A percentile compares a stretch with the other conserved stretches of the same genome.
Conservation (phyloP, 2,888 invertebrate genomes). For the Plebejus anna region DNA sequence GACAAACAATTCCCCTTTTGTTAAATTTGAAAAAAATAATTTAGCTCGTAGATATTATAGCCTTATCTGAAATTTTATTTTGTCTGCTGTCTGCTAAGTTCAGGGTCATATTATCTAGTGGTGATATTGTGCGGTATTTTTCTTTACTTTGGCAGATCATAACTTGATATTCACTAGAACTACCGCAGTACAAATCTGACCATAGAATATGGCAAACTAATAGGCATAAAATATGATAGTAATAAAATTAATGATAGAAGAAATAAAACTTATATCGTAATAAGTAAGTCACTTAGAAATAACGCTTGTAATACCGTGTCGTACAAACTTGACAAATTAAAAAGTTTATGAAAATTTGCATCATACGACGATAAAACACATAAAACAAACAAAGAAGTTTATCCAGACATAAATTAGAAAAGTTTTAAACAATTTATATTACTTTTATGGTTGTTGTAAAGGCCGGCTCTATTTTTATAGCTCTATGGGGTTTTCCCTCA, state of each 20-base stretch:
- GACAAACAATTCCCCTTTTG: too few species aligned
- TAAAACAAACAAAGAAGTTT: constrained; percentile 18
- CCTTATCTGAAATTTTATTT: too few species aligned
- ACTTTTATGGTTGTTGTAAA: constrained; percentile 21
- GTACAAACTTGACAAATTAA: constrained; percentile 8
- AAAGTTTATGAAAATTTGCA: constrained; percentile 13
- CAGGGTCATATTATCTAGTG: too few species aligned
- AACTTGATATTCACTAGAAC: too few species aligned
- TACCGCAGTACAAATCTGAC: too few species aligned
- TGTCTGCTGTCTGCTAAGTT: too few species aligned
- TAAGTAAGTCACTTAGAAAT: background rate
- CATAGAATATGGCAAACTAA: background rate
- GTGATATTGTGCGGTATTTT: too few species aligned
- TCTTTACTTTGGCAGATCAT: too few species aligned
- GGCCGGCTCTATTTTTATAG: constrained; percentile 31
- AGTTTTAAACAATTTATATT: background rate
- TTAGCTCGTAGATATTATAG: too few species aligned
- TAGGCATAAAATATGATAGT: background rate
- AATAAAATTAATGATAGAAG: background rate
- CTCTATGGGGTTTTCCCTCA: constrained; percentile 40
- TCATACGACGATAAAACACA: constrained; percentile 1
- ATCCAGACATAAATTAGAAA: constrained; percentile 11
- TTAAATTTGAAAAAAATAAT: too few species aligned
- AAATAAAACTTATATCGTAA: background rate
- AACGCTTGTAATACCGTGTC: background rate